Base-by-base conservation (phyloP, 2,113 vertebrate genomes). In the Crocuta crocuta region DNA sequence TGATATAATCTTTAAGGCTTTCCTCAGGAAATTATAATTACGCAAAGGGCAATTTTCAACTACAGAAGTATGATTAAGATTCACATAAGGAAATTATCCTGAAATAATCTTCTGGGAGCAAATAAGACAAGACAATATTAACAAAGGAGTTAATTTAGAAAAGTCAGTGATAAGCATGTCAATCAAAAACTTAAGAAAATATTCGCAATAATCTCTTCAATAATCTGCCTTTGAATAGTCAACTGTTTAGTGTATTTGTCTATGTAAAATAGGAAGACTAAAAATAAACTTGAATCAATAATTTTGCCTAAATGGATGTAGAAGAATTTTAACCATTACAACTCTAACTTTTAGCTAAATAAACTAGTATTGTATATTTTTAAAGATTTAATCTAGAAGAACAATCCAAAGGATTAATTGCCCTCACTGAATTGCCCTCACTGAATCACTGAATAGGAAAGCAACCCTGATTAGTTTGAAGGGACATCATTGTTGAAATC, bases 1-100 rank as follows among this genome's bases (percentile, higher is more conserved):
- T 71, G 43, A 79, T 50, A 58, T 26, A 84, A 88, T 86, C 45
- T 91, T 88, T 65, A 94, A 63, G 50, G 80, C 2, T 87, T 3
- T 65, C 13, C 70, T 92, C 6, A 50, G 76, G 78, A 94, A 94
- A 89, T 85, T n/a, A 89, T 65, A 84, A 73, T 73, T 9, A 92
- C 58, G 53, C 24, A 76, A 68, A 26, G 12, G 9, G 28, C 63
- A 73, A 55, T 65, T 78, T 94, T 43, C 24, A 5, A 84, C 68
- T 63, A 55, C 0, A 86, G 10, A 82, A 55, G 3, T 82, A 28
- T 71, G 7, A 79, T 26, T 79, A 13, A 89, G 94, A 93, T 76
- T 78, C 35, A 78, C 26, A 35, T 7, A 35, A 89, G 13, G 12
- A 87, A 76, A 83, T 48, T 33, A 80, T 45, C 26, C 11, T 63